phyloP scores from a whole-genome alignment of 1,140 invertebrate species.

The Drosophila miranda region DNA sequence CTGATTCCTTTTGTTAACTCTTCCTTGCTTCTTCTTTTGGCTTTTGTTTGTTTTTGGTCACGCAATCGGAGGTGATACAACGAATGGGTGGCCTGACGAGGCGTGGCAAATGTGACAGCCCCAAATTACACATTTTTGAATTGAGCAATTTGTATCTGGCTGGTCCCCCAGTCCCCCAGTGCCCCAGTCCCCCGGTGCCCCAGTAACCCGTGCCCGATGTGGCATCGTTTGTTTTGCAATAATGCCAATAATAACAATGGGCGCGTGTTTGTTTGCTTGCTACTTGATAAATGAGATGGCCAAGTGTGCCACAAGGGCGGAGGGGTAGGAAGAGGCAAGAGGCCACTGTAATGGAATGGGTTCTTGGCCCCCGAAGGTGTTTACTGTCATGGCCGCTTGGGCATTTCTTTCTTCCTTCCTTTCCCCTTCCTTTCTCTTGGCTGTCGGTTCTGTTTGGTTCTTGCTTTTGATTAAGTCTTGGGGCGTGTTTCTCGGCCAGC shows the following conservation, averaged over 20 bases:
- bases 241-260: constrained; percentile 74
- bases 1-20: no score
- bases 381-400: constrained; percentile 41
- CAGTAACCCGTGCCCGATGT: background rate
- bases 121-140: constrained; percentile 62
- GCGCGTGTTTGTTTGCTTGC: constrained; percentile 62
- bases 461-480: constrained; percentile 64
- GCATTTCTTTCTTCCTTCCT: constrained; percentile 19
- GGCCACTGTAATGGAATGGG: background rate
- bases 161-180: constrained; percentile 9
- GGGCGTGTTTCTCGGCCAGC: constrained; percentile 54
- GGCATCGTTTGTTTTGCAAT: constrained; percentile 57
- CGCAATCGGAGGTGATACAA: constrained; percentile 29
- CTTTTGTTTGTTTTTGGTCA: constrained; percentile 20
- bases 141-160: constrained; percentile 67
- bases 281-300: constrained; percentile 71
- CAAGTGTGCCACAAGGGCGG: constrained; percentile 24
- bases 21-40: background rate
- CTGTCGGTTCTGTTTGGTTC: constrained; percentile 2
- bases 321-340: background rate
- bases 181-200: background rate
- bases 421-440: background rate
- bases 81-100: constrained; percentile 1
- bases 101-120: constrained; percentile 51
- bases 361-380: constrained; percentile 36